Evolutionary conservation across 2,113 vertebrate genomes (phyloP), one percentile per base, ranked within the genome.

Genomic region (Pangasianodon gigas): DNA sequence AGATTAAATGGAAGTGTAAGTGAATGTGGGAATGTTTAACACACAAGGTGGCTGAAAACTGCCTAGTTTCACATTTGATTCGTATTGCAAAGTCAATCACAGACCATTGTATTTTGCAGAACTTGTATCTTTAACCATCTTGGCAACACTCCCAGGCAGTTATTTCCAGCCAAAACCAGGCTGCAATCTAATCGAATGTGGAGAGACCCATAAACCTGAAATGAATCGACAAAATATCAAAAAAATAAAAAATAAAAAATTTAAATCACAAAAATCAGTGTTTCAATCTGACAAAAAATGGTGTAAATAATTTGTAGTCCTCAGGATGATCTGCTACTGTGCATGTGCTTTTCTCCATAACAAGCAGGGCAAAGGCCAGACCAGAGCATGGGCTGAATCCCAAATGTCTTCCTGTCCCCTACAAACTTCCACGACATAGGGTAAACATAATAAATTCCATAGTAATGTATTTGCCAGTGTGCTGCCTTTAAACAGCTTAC

Each of bases 301-400:
- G 3, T 60, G 54, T 60, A 56, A 83, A 58, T 83, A 58, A 83
- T 83, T 83, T 81, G 75, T 6, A 51, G 44, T 79, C 44, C 7
- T 83, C 52, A 60, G 19, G 10, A 84, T 6, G 9, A 21, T 41
- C 32, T 44, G 51, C 6, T 32, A 32, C 14, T n/a, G 32, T 84
- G 54, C 75, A 79, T 84, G 8, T 60, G 9, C 54, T 41, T 41
- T 83, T 58, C n/a, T 58, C 52, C 32, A 60, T 84, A 84, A 84
- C 32, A 60, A 84, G 32, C 48, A 81, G 29, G 79, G 79, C 29
- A 81, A 81, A 81, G 29, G 79, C 79, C 79, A 81, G 79, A 81
- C 48, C 79, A 54, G 16, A 32, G 26, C 16, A 11, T 32, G 48
- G n/a, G 51, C 79, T 81, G 51, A 81, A 81, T 81, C 51, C 29